Evolutionary conservation across 2,113 vertebrate genomes (phyloP).

Genomic region (Ciconia maguari): DNA sequence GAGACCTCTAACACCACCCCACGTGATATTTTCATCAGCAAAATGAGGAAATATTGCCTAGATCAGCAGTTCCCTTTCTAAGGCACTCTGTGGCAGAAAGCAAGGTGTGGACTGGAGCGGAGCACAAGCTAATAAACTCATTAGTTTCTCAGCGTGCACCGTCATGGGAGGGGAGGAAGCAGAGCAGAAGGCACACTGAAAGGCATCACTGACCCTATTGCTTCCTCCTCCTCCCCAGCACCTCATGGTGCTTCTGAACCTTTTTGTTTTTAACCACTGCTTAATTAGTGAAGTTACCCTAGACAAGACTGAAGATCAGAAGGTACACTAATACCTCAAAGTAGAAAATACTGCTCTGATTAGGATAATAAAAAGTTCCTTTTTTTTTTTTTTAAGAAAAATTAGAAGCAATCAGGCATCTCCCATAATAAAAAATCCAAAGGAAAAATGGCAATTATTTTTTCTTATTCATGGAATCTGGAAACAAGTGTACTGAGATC

Average conservation of each 20-base stretch:
- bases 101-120: neutral
- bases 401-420: neutral
- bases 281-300: neutral
- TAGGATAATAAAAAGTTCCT: neutral
- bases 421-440: neutral
- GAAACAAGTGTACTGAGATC: neutral
- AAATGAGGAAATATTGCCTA: neutral
- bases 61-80: neutral
- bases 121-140: neutral
- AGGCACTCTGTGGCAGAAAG: neutral
- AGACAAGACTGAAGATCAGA: neutral
- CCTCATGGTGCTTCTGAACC: neutral
- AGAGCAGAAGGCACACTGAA: neutral
- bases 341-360: neutral
- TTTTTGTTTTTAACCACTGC: neutral
- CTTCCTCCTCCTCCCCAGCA: neutral
- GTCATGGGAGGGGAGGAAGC: neutral
- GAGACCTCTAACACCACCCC: neutral
- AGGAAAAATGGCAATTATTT: neutral
- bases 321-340: neutral
- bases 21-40: neutral
- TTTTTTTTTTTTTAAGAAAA: neutral
- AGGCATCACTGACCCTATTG: neutral
- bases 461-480: neutral
- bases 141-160: neutral